These are phyloP conservation scores for Pholis gunnellus DNA, from an alignment of 2,113 vertebrate species.

Conservation along the genomic window DNA sequence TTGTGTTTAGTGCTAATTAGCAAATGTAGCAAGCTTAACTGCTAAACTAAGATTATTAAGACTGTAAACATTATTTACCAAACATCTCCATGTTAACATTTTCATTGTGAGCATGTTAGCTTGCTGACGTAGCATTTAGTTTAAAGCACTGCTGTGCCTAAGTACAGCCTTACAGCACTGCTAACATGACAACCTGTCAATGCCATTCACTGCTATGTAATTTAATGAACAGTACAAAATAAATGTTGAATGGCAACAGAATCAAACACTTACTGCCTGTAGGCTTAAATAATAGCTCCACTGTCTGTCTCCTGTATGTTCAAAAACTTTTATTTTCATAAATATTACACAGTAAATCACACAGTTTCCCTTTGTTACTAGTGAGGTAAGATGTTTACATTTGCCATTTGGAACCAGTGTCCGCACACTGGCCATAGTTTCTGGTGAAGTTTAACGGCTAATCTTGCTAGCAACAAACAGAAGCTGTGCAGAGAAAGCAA, in stretches of 20 bases:
- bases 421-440: background rate
- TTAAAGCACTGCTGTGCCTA: background rate
- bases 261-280: background rate
- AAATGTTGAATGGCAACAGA: background rate
- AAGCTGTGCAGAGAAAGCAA: background rate
- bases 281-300: background rate
- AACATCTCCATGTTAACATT: background rate
- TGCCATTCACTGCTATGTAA: background rate
- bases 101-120: background rate
- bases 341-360: background rate
- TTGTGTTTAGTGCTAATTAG: background rate
- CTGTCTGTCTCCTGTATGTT: background rate
- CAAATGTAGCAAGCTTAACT: background rate
- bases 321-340: background rate
- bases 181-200: background rate
- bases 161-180: background rate
- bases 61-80: background rate
- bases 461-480: background rate
- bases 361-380: background rate
- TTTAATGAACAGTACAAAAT: background rate
- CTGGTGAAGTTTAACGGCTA: background rate
- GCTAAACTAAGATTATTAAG: background rate
- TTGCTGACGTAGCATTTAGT: background rate
- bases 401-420: background rate
- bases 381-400: background rate